Percentiles rank a stretch among this genome's conserved stretches.
Conservation (phyloP, 2,888 invertebrate species). For the Zhengitettix transpicula region DNA sequence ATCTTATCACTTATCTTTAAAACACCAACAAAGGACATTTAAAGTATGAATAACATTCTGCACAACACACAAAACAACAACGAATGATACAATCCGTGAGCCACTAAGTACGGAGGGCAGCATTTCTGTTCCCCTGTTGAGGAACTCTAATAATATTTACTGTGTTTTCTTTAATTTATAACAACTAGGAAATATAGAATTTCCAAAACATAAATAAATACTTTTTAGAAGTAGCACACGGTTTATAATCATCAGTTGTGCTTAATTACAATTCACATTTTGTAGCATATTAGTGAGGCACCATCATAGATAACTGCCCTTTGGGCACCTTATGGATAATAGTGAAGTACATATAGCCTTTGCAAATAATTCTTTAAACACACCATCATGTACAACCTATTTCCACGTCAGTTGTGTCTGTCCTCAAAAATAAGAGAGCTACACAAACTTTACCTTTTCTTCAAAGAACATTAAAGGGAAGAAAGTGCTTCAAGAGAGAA, state of each 20-base stretch:
- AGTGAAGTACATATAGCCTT: constrained; percentile 8
- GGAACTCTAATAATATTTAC: neutral
- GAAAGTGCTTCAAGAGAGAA: constrained; percentile 10
- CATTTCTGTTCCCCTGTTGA: too few relatives aligned
- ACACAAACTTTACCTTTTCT: constrained; percentile 3
- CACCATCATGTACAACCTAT: too few relatives aligned
- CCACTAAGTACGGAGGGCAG: constrained; percentile 3
- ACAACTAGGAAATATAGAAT: neutral
- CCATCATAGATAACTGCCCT: constrained; percentile 3
- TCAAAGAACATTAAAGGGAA: constrained; percentile 8
- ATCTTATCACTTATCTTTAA: neutral
- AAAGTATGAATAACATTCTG: constrained; percentile 5
- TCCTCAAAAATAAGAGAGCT: constrained; percentile 6
- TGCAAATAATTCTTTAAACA: neutral
- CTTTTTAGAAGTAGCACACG: too few relatives aligned
- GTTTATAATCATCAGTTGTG: neutral
- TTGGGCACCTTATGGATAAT: neutral
- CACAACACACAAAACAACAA: constrained; percentile 8
- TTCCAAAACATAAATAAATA: neutral
- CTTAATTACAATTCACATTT: constrained; percentile 1
- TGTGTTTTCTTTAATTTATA: too few relatives aligned
- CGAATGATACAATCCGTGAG: constrained; percentile 4
- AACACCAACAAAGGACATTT: constrained; percentile 6
- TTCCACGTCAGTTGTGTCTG: too few relatives aligned
- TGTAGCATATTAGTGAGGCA: constrained; percentile 7